Evolutionary conservation across 2,797 vertebrate species (phyloP).

Genomic region (Enteromius thamalakanensis): DNA sequence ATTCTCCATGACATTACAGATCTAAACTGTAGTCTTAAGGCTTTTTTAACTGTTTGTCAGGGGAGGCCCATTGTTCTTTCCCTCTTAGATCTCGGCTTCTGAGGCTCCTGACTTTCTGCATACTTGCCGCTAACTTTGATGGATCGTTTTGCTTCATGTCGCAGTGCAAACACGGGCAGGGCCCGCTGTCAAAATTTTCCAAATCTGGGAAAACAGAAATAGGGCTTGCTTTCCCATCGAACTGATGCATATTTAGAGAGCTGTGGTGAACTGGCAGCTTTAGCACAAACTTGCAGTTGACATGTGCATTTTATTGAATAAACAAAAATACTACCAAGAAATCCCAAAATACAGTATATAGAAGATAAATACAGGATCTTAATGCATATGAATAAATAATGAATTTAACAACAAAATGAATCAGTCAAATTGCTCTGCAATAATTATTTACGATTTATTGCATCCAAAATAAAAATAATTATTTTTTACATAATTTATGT

Average conservation of each 20-base stretch:
- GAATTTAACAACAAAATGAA: neutral
- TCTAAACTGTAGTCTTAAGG: slow-evolving; percentile 75
- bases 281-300: neutral
- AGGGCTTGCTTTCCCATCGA: slow-evolving; percentile 43
- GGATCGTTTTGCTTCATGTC: slow-evolving; percentile 61
- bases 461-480: too few species aligned
- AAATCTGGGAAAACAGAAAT: slow-evolving; percentile 48
- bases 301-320: slow-evolving; percentile 5
- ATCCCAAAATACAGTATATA: neutral
- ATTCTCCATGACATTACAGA: slow-evolving; percentile 73
- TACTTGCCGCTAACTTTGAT: slow-evolving; percentile 66
- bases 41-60: slow-evolving; percentile 79
- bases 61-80: slow-evolving; percentile 76
- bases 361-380: neutral
- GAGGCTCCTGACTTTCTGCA: slow-evolving; percentile 77
- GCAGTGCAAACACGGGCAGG: slow-evolving; percentile 58
- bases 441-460: too few species aligned
- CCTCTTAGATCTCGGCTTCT: slow-evolving; percentile 75
- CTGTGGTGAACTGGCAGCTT: neutral
- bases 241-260: slow-evolving; percentile 38
- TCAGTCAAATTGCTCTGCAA: too few species aligned
- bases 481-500: too few species aligned
- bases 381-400: neutral
- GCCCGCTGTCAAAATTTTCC: slow-evolving; percentile 56
- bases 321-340: slow-evolving; percentile 16